Evolutionary conservation across 2,888 invertebrate species (phyloP), one percentile per base, ranked within the genome.

Genomic region (Nomada ruficornis): DNA sequence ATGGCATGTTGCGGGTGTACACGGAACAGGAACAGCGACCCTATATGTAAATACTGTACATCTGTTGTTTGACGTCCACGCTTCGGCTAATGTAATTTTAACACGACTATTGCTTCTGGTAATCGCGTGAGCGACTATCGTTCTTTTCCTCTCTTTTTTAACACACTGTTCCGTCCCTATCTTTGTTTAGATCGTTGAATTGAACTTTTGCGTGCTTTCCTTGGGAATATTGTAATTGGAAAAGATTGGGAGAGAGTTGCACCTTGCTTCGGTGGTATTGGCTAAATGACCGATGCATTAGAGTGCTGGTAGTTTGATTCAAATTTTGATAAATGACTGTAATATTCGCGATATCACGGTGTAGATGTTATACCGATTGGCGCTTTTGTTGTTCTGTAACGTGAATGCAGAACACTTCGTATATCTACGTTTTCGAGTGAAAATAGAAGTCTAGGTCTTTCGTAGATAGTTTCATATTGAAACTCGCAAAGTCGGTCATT

Each of bases 21-120:
- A 80, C 90, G 92, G 86, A 93, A 91, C 90, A 93, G 94, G 93
- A 93, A 93, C 94, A 94, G 94, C 93, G 93, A 93, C 91, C 86
- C 91, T 76, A 86, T 91, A 86, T 91, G 93, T 94, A 93, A 91
- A 91, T 91, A 90, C 85, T 10, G 3, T 55, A 13, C 50, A 69
- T 77, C 52, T 59, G 50, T 80, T 79, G 52, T 64, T 73, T 60
- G 36, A 47, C 18, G 59, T 63, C 65, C 70, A 52, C 13, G 9
- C 29, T 26, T 36, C 10, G 5, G 29, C 29, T 74, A 29, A 44
- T 52, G 29, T 62, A 20, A 70, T 52, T 47, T 52, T 29, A 18
- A 36, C 20, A 0, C 50, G 26, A 54, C 42, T 64, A 20, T 36
- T 55, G 18, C 62, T 65, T 65, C 26, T 18, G 7, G 0, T 15